A percentile compares a stretch with the other conserved stretches of the same genome.
Evolutionary conservation across 2,888 invertebrate genomes (phyloP).

Genomic region (Heterodera filipjevi): DNA sequence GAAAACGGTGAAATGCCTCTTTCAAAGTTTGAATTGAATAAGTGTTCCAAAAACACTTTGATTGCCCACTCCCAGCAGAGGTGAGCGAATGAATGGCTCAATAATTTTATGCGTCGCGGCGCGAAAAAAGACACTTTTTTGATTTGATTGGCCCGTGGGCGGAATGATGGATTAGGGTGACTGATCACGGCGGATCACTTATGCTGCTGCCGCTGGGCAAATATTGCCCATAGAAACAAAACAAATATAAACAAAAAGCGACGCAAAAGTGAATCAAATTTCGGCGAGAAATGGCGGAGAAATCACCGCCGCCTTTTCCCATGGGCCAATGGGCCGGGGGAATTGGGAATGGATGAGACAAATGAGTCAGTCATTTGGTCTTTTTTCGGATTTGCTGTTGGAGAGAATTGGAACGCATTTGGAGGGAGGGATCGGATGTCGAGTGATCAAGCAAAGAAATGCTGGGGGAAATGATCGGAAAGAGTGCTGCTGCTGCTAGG

Average conservation of each 20-base stretch:
- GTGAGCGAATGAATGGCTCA: not conserved
- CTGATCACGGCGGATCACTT: not conserved
- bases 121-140: not conserved
- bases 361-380: conserved; percentile 6
- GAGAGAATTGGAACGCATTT: not conserved
- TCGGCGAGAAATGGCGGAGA: not conserved
- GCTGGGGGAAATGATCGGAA: not conserved
- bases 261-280: not conserved
- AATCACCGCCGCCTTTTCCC: not conserved
- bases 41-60: not conserved
- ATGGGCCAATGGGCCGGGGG: not conserved
- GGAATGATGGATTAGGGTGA: not conserved
- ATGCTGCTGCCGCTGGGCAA: not conserved
- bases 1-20: not conserved
- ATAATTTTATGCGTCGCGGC: not conserved
- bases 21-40: not conserved
- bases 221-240: not conserved
- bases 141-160: not conserved
- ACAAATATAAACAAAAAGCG: not conserved
- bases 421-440: not conserved
- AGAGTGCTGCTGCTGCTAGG: not conserved
- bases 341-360: not conserved
- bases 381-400: not conserved
- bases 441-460: not conserved
- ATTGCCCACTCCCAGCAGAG: not conserved